phyloP scores from a whole-genome alignment of 1,140 invertebrate genomes.

The Agrilus planipennis region DNA sequence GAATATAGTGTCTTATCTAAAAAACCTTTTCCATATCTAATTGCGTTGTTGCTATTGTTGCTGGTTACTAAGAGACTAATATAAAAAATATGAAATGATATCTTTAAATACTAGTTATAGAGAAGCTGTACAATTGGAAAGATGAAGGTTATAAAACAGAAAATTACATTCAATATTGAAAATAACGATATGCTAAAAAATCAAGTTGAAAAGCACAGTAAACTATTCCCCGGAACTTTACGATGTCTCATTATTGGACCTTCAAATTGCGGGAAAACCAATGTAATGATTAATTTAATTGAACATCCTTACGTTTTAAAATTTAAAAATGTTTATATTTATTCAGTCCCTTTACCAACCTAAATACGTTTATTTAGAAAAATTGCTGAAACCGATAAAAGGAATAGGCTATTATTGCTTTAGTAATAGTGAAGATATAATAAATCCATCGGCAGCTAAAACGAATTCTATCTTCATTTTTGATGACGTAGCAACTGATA shows the following conservation, averaged over 20 bases:
- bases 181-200: background rate
- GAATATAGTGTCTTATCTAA: slow-evolving; percentile 24
- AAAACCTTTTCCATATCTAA: background rate
- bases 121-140: too few species aligned
- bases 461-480: slow-evolving; percentile 32
- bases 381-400: slow-evolving; percentile 20
- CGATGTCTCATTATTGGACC: slow-evolving; percentile 23
- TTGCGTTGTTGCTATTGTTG: too few species aligned
- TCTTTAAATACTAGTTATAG: too few species aligned
- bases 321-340: slow-evolving; percentile 33
- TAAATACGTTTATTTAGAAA: slow-evolving; percentile 26
- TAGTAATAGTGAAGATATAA: slow-evolving; percentile 21
- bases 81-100: background rate
- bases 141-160: background rate
- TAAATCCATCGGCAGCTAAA: slow-evolving; percentile 14
- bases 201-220: background rate
- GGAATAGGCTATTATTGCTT: slow-evolving; percentile 22
- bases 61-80: background rate
- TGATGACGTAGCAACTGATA: slow-evolving; percentile 29
- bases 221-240: background rate
- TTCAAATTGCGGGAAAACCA: slow-evolving; percentile 32
- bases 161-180: background rate
- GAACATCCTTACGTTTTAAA: slow-evolving; percentile 25
- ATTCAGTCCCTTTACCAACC: slow-evolving; percentile 29
- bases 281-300: slow-evolving; percentile 26